Evolutionary conservation across 2,888 invertebrate genomes (phyloP).

Genomic region (Eurois occulta): DNA sequence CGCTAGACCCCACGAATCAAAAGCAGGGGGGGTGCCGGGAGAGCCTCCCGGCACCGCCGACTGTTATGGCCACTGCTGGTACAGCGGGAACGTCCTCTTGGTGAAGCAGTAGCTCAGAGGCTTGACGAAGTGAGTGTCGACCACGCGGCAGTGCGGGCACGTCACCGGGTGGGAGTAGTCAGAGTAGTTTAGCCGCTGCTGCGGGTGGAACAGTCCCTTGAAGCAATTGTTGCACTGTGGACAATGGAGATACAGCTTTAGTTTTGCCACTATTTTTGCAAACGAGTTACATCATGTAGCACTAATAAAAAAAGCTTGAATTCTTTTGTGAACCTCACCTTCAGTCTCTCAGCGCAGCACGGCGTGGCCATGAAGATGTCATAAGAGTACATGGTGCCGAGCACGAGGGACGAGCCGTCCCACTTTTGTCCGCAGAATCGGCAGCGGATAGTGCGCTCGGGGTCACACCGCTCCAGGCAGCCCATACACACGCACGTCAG

Average conservation of each 20-base stretch:
- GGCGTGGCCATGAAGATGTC: slow-evolving; percentile 99
- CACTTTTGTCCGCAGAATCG: slow-evolving; percentile 96
- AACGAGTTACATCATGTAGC: not conserved
- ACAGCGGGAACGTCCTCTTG: slow-evolving; percentile 92
- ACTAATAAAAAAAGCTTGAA: not conserved
- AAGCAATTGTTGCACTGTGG: slow-evolving; percentile 97
- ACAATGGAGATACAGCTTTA: slow-evolving; percentile 63
- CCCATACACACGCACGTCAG: slow-evolving; percentile 98
- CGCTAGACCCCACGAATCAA: slow-evolving; percentile 83
- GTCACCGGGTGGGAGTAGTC: slow-evolving; percentile 98
- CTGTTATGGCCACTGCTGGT: slow-evolving; percentile 97
- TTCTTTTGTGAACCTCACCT: slow-evolving; percentile 90
- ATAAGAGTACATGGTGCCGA: slow-evolving; percentile 99
- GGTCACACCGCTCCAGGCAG: slow-evolving; percentile 96
- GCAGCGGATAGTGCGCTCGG: slow-evolving; percentile 94
- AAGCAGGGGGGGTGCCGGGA: slow-evolving; percentile 87
- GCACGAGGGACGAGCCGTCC: slow-evolving; percentile 98
- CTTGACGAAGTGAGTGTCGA: slow-evolving; percentile 98
- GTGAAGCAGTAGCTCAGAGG: slow-evolving; percentile 96
- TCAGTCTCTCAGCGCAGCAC: slow-evolving; percentile 97
- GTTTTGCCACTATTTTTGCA: not conserved
- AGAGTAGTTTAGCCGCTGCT: slow-evolving; percentile 97
- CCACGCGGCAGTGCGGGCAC: slow-evolving; percentile 97
- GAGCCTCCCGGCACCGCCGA: slow-evolving; percentile 93
- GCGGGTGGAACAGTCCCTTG: slow-evolving; percentile 96